Conservation (phyloP, 2,113 vertebrate species). For the Corydoras sp. region DNA sequence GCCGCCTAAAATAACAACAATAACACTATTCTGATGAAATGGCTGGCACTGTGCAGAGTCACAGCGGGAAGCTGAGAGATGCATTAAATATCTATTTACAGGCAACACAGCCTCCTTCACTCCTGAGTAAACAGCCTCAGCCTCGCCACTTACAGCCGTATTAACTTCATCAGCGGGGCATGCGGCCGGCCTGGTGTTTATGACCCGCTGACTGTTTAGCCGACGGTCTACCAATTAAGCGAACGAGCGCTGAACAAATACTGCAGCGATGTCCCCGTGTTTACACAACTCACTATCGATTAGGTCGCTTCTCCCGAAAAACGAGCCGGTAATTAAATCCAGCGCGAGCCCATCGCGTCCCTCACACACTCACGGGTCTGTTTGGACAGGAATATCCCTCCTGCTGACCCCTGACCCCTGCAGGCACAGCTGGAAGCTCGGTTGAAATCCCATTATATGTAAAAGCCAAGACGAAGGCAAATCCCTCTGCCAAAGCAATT, state of each 20-base stretch:
- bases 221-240: conserved; percentile 19
- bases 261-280: conserved; percentile 4
- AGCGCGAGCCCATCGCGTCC: not conserved
- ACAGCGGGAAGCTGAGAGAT: conserved; percentile 20
- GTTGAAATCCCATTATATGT: not conserved
- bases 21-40: no score
- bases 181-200: conserved; percentile 9
- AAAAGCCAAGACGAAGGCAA: not conserved
- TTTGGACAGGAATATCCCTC: not conserved
- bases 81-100: conserved; percentile 16
- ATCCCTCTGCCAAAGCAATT: not conserved
- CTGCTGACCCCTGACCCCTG: not conserved
- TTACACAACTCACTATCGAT: conserved; percentile 19
- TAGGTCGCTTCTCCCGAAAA: not conserved
- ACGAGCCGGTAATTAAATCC: not conserved
- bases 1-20: no score
- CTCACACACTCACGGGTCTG: conserved; percentile 2
- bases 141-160: not conserved
- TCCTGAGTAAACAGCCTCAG: conserved; percentile 16
- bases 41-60: conserved; percentile 16
- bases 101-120: conserved; percentile 23
- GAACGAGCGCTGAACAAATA: conserved; percentile 15
- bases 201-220: conserved; percentile 3
- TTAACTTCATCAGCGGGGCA: conserved; percentile 8
- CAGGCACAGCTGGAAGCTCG: not conserved